phyloP scores from a whole-genome alignment of 2,888 invertebrate species.

The Stegana nigrithorax region DNA sequence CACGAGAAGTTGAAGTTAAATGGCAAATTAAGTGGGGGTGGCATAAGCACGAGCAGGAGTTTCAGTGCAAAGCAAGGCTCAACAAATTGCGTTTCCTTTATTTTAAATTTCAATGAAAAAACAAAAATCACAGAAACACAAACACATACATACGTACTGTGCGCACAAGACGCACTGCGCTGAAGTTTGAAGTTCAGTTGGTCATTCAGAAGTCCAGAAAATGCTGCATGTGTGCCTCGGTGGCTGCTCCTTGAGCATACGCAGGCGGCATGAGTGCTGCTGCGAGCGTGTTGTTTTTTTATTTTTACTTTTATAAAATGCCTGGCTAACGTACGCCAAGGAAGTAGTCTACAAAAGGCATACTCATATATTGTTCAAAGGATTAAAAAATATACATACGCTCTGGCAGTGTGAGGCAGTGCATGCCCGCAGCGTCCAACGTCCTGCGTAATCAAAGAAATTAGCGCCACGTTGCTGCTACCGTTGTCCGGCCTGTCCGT shows the following conservation, averaged over 20 bases:
- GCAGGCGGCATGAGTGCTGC: not conserved
- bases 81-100: slow-evolving; percentile 11
- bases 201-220: slow-evolving; percentile 49
- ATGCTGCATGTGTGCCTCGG: not conserved
- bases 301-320: no score
- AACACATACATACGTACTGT: not conserved
- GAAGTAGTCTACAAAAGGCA: slow-evolving; percentile 41
- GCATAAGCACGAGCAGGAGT: no score
- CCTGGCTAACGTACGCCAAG: slow-evolving; percentile 28
- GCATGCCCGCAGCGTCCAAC: slow-evolving; percentile 34
- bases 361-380: slow-evolving; percentile 36
- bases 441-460: slow-evolving; percentile 54
- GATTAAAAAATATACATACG: slow-evolving; percentile 32
- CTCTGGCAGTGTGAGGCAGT: slow-evolving; percentile 5
- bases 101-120: slow-evolving; percentile 6
- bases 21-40: slow-evolving; percentile 27
- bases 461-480: slow-evolving; percentile 54
- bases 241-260: not conserved
- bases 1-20: not conserved
- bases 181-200: slow-evolving; percentile 62
- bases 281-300: slow-evolving; percentile 7
- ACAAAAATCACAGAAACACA: not conserved
- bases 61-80: no score
- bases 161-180: slow-evolving; percentile 31
- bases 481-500: not conserved